Base-by-base conservation (phyloP, 2,888 invertebrate species). In the Lasioglossum marginatum region DNA sequence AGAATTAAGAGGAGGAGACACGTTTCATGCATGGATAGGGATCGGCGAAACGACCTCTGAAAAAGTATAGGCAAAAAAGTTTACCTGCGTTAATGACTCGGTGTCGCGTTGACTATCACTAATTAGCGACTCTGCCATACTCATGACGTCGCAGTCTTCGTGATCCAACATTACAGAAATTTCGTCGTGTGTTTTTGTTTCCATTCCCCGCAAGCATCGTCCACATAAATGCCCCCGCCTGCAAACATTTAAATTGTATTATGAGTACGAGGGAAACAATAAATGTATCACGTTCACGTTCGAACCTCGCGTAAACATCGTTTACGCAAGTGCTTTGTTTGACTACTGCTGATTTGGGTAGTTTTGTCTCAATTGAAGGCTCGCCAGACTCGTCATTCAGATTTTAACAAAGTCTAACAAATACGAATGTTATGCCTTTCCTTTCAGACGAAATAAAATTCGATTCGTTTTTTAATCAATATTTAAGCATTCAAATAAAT, bases 181-280 rank as follows among this genome's bases (percentile, higher is more conserved):
- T 90, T 97, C 96, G 88, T 97, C 97, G 77, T 95, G 95, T 0
- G 95, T 94, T 79, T 92, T 95, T 74, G 96, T 95, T 82, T 96
- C 96, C 79, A 97, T 96, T 73, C 96, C 97, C 85, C 98, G 96
- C 78, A 98, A 96, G 94, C 98, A 98, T 92, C 97, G 96, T 92
- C 97, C 97, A 95, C 98, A 98, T 92, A 98, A 96, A 93, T 98
- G 97, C 19, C 98, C 98, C 96, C 98, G 97, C 93, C 98, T 98
- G 95, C 85, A 48, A 12, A 3, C 63, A 19, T 52, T n/a, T 5
- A 0, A 23, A 74, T n/a, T 14, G 0, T 6, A 43, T 43, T 34
- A 14, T 5, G 16, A 19, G 8, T 45, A 16, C 4, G 12, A 19
- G 37, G 73, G 40, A 23, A 72, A 1, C 27, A 63, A 63, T 27